Conservation (phyloP, 30 jellyfish, hydroid and myxozoan species). For the Nemopilema nomurai region DNA sequence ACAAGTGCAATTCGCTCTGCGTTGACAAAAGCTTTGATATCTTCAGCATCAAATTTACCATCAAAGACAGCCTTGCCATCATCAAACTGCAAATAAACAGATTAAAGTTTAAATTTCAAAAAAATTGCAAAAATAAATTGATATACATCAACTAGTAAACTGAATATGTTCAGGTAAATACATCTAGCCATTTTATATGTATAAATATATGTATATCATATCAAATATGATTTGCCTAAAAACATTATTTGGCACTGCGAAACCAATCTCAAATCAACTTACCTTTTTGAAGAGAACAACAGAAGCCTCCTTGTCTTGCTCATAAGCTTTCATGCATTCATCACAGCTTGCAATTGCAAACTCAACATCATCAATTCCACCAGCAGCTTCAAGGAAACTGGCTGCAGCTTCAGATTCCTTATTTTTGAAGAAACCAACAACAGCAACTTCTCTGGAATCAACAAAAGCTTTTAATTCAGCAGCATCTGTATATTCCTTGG, state of each 20-base stretch:
- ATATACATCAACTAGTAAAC: too few relatives aligned
- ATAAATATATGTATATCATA: too few relatives aligned
- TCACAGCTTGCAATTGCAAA: constrained; percentile 74
- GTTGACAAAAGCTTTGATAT: constrained; percentile 64
- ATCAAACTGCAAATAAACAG: constrained; percentile 88
- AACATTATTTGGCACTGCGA: too few relatives aligned
- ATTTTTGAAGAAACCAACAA: constrained; percentile 82
- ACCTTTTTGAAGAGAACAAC: constrained; percentile 91
- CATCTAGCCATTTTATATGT: too few relatives aligned
- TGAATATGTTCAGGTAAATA: too few relatives aligned
- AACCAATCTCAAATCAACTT: neutral
- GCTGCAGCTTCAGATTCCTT: constrained; percentile 88
- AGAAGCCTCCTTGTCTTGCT: constrained; percentile 71
- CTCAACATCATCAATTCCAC: constrained; percentile 79
- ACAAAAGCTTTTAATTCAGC: constrained; percentile 82
- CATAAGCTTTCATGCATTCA: constrained; percentile 61
- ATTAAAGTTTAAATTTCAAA: too few relatives aligned
- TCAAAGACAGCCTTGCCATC: constrained; percentile 87
- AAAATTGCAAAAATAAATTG: too few relatives aligned
- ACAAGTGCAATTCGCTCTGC: constrained; percentile 91
- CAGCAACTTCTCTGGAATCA: constrained; percentile 93
- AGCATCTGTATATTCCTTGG: constrained; percentile 64
- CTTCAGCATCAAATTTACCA: constrained; percentile 77
- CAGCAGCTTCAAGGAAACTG: constrained; percentile 82
- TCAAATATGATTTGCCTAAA: too few relatives aligned